Evolutionary conservation across 1,140 invertebrate genomes (phyloP).

Genomic region (Alviniconcha marisindica): DNA sequence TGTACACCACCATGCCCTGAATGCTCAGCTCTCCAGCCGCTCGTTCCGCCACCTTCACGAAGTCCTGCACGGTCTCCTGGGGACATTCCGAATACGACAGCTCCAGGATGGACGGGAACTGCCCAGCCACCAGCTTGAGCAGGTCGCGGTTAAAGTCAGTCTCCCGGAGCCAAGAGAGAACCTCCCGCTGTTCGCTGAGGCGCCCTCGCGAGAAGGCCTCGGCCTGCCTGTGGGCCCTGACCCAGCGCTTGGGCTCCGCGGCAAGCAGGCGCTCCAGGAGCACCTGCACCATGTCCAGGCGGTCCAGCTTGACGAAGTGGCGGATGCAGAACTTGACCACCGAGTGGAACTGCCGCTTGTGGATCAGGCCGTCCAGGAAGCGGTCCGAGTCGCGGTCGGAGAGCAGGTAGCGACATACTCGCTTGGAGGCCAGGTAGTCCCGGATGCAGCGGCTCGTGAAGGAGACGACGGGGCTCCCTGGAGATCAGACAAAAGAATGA

Average conservation of each 20-base stretch:
- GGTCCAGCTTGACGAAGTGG: constrained; percentile 40
- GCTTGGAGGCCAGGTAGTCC: constrained; percentile 52
- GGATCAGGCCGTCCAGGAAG: constrained; percentile 42
- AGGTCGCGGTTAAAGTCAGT: constrained; percentile 45
- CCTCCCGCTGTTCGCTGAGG: constrained; percentile 37
- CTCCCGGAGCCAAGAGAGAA: constrained; percentile 47
- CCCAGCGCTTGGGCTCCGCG: constrained; percentile 30
- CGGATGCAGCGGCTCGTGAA: constrained; percentile 52
- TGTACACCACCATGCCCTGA: constrained; percentile 60
- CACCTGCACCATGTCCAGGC: constrained; percentile 41
- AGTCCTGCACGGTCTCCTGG: constrained; percentile 42
- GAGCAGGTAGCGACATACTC: constrained; percentile 47
- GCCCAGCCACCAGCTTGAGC: constrained; percentile 25
- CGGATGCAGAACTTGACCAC: constrained; percentile 44
- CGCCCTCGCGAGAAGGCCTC: constrained; percentile 32
- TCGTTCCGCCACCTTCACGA: constrained; percentile 34
- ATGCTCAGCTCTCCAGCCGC: background rate
- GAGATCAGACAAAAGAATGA: no score
- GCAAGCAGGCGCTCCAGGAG: constrained; percentile 45
- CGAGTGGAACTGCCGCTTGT: constrained; percentile 45
- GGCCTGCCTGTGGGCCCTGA: constrained; percentile 10
- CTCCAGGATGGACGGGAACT: constrained; percentile 49
- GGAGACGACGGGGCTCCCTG: constrained; percentile 36
- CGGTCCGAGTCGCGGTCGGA: constrained; percentile 43
- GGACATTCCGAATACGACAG: constrained; percentile 47